phyloP scores from a whole-genome alignment of 2,888 invertebrate species.

The Drepanosiphum platanoidis region DNA sequence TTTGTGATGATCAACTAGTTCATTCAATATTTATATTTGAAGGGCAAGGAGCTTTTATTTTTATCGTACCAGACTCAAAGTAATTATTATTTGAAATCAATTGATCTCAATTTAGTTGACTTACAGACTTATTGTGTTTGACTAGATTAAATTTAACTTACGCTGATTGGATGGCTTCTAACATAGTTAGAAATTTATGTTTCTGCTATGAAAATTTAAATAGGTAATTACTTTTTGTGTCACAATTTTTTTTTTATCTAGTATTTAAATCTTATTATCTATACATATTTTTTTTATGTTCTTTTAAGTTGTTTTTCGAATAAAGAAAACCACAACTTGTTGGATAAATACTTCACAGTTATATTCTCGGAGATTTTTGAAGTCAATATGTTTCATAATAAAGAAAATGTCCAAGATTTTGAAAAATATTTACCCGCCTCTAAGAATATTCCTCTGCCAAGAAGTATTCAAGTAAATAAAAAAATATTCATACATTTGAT shows the following conservation, averaged over 20 bases:
- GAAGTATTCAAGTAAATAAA: slow-evolving; percentile 44
- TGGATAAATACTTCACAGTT: slow-evolving; percentile 58
- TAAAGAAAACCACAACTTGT: slow-evolving; percentile 17
- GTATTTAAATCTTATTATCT: no score
- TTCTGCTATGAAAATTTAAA: slow-evolving; percentile 56
- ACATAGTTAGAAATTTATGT: slow-evolving; percentile 47
- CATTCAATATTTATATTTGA: slow-evolving; percentile 49
- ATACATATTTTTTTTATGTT: slow-evolving; percentile 7
- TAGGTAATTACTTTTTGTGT: not conserved
- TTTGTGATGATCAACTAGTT: slow-evolving; percentile 49
- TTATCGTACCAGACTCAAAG: slow-evolving; percentile 56
- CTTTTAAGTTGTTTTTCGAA: slow-evolving; percentile 56
- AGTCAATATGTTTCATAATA: slow-evolving; percentile 54
- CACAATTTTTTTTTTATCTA: not conserved
- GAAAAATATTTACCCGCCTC: slow-evolving; percentile 50
- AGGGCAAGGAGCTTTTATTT: slow-evolving; percentile 43
- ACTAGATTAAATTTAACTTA: slow-evolving; percentile 41
- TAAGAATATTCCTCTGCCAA: slow-evolving; percentile 44
- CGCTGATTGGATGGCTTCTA: slow-evolving; percentile 40
- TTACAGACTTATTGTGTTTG: not conserved
- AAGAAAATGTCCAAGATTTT: not conserved
- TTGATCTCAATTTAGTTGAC: not conserved
- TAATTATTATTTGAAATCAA: slow-evolving; percentile 15
- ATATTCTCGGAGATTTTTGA: slow-evolving; percentile 47
- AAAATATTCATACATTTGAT: not conserved